phyloP scores from a whole-genome alignment of 2,888 invertebrate species.

The Cosmopolites sordidus region DNA sequence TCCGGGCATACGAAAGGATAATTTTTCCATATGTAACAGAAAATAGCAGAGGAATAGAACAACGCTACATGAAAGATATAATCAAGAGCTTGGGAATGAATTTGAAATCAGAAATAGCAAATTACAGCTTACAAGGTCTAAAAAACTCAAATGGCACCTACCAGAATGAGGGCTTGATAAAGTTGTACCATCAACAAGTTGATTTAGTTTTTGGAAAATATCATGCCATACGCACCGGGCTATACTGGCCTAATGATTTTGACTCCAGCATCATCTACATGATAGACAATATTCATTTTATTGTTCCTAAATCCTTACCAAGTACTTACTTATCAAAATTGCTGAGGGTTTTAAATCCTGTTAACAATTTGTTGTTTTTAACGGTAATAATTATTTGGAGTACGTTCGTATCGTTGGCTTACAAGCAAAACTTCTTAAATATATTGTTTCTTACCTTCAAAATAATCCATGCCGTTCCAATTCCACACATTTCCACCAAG shows the following conservation, averaged over 20 bases:
- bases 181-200: neutral
- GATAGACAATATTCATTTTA: slow-evolving; percentile 1
- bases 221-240: neutral
- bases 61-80: neutral
- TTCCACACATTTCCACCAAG: neutral
- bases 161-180: slow-evolving; percentile 1
- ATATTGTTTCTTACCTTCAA: neutral
- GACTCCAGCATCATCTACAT: slow-evolving; percentile 4
- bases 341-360: neutral
- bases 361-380: neutral
- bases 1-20: slow-evolving; percentile 1
- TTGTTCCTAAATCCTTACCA: neutral
- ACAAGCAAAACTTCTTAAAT: slow-evolving; percentile 3
- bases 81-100: neutral
- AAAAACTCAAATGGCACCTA: slow-evolving; percentile 2
- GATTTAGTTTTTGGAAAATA: slow-evolving; percentile 2
- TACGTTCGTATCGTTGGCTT: slow-evolving; percentile 2
- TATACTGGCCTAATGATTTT: neutral
- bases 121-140: neutral
- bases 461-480: neutral
- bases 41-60: slow-evolving; percentile 1
- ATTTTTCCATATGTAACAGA: neutral
- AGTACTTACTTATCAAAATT: too few relatives aligned
- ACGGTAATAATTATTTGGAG: neutral
- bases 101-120: neutral